phyloP scores from a whole-genome alignment of 2,888 invertebrate species.

The Andricus curvator region DNA sequence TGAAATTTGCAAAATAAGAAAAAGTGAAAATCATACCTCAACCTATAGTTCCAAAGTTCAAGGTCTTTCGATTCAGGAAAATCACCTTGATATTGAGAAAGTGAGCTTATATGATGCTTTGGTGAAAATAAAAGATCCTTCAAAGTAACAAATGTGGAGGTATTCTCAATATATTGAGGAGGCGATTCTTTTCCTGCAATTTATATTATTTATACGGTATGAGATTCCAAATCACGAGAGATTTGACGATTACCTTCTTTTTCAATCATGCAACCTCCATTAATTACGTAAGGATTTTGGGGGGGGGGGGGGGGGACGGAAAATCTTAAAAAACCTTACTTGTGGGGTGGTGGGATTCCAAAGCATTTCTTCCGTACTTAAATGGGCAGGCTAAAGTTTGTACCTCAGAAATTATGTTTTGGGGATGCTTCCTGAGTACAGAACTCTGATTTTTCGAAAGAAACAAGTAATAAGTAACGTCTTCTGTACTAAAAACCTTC shows the following conservation, averaged over 20 bases:
- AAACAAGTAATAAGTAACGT: too few species aligned
- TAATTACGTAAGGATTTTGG: too few species aligned
- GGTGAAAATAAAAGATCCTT: slow-evolving; percentile 69
- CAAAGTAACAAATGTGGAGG: slow-evolving; percentile 68
- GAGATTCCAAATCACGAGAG: not conserved
- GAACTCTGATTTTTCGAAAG: too few species aligned
- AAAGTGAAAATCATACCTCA: slow-evolving; percentile 14
- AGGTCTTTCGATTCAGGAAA: slow-evolving; percentile 46
- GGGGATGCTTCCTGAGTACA: too few species aligned
- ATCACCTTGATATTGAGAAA: not conserved
- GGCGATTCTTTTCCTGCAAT: slow-evolving; percentile 17
- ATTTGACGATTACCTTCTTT: not conserved
- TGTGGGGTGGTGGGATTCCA: too few species aligned
- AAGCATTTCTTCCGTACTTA: too few species aligned
- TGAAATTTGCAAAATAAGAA: not conserved
- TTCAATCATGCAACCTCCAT: too few species aligned
- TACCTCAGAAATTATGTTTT: too few species aligned
- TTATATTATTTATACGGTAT: not conserved
- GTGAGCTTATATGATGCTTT: slow-evolving; percentile 52
- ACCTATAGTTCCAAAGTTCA: slow-evolving; percentile 52
- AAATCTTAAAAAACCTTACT: too few species aligned
- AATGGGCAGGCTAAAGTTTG: too few species aligned
- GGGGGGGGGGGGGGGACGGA: too few species aligned
- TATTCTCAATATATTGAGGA: slow-evolving; percentile 52
- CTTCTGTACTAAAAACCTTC: too few species aligned